phyloP scores from a whole-genome alignment of 2,113 vertebrate genomes.

The Emydura subglobosa region DNA sequence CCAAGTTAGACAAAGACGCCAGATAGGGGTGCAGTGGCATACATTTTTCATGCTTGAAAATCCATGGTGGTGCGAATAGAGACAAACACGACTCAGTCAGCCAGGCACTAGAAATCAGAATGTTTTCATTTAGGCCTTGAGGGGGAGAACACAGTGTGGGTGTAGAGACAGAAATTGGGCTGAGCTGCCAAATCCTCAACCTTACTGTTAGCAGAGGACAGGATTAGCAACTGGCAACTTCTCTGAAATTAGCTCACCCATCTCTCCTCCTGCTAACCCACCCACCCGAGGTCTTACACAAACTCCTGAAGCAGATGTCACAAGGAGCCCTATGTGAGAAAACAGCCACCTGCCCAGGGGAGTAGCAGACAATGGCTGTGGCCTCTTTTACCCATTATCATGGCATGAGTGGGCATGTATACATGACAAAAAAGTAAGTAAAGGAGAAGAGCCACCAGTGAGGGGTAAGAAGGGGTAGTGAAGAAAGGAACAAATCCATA shows the following conservation, averaged over 20 bases:
- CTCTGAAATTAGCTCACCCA: not conserved
- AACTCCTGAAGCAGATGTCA: not conserved
- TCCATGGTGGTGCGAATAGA: not conserved
- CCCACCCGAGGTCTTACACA: not conserved
- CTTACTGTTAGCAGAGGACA: not conserved
- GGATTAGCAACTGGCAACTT: not conserved
- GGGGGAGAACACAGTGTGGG: not conserved
- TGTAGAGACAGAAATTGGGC: not conserved
- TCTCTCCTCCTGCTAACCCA: not conserved
- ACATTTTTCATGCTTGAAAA: not conserved
- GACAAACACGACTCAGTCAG: not conserved
- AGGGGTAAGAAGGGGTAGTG: fast-evolving
- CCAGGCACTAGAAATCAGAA: not conserved
- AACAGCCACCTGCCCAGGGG: not conserved
- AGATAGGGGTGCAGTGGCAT: fast-evolving
- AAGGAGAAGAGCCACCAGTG: not conserved
- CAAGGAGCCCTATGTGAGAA: fast-evolving
- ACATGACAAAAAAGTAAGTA: fast-evolving
- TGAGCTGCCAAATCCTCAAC: not conserved
- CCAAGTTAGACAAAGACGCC: not conserved
- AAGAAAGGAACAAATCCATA: not conserved
- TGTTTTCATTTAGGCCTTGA: not conserved
- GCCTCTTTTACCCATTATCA: not conserved
- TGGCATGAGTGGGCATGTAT: fast-evolving
- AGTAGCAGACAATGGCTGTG: not conserved